Conservation (phyloP, 2,113 vertebrate genomes). For the Sceloporus undulatus region DNA sequence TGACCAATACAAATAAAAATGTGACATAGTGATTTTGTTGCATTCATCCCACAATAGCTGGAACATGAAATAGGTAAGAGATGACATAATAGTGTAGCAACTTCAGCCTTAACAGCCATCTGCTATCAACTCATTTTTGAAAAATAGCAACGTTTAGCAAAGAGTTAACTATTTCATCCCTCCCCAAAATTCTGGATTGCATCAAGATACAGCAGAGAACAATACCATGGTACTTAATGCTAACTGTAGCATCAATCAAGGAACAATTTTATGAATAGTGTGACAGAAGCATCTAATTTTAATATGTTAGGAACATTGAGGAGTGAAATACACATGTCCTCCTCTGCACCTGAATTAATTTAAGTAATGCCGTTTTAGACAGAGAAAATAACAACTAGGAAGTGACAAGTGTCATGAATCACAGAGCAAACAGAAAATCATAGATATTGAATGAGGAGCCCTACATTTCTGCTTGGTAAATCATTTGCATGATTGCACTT, state of each 20-base stretch:
- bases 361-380: background rate
- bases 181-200: slow-evolving; percentile 8
- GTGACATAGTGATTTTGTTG: no score
- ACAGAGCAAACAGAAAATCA: background rate
- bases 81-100: background rate
- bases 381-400: slow-evolving; percentile 7
- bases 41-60: background rate
- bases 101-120: background rate
- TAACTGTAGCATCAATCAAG: background rate
- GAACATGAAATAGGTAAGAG: background rate
- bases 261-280: slow-evolving; percentile 29
- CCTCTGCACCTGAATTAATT: background rate
- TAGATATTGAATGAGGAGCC: background rate
- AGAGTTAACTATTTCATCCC: slow-evolving; percentile 24
- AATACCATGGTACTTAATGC: background rate
- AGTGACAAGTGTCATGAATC: background rate
- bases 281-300: slow-evolving; percentile 20
- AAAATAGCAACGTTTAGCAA: no score
- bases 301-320: slow-evolving; percentile 23
- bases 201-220: slow-evolving; percentile 24
- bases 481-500: background rate
- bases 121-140: background rate
- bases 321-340: slow-evolving; percentile 19
- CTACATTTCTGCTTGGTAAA: background rate
- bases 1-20: no score